A percentile compares a stretch with the other conserved stretches of the same genome.
These are phyloP conservation scores for Serinus canaria DNA, from an alignment of 2,113 vertebrate species.

Conservation along the genomic window DNA sequence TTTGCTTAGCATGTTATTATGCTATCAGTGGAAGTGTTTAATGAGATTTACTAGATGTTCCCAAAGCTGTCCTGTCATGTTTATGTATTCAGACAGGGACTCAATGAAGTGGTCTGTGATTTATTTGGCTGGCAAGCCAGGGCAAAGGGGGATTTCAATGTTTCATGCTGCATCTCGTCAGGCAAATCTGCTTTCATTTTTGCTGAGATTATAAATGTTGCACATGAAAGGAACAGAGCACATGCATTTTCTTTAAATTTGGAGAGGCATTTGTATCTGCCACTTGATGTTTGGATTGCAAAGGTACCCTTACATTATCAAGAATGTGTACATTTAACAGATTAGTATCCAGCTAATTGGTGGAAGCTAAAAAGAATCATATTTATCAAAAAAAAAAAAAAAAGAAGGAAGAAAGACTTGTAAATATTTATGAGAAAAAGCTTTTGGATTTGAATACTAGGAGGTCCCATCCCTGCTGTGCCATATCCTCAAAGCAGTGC, in stretches of 20 bases:
- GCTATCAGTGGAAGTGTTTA: slow-evolving; percentile 26
- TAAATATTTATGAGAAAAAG: neutral
- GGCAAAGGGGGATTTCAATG: neutral
- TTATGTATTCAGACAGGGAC: neutral
- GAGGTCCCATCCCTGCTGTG: neutral
- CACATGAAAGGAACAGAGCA: neutral
- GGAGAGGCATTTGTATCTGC: neutral
- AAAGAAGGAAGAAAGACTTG: neutral
- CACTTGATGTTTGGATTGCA: neutral
- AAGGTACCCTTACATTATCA: neutral
- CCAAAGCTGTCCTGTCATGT: slow-evolving; percentile 16
- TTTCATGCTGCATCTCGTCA: neutral
- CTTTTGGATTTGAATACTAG: neutral
- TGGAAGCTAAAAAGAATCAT: neutral
- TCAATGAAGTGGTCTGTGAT: neutral
- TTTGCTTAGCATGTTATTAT: slow-evolving; percentile 13
- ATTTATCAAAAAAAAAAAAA: neutral
- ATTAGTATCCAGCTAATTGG: neutral
- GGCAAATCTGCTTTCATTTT: slow-evolving; percentile 6
- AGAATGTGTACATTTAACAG: neutral
- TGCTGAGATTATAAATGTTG: neutral
- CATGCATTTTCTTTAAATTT: neutral
- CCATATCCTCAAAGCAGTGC: neutral
- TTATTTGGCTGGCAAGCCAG: slow-evolving; percentile 21
- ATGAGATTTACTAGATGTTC: slow-evolving; percentile 37